Evolutionary conservation across 2,797 vertebrate genomes (phyloP).

Genomic region (Enteromius anoplus): DNA sequence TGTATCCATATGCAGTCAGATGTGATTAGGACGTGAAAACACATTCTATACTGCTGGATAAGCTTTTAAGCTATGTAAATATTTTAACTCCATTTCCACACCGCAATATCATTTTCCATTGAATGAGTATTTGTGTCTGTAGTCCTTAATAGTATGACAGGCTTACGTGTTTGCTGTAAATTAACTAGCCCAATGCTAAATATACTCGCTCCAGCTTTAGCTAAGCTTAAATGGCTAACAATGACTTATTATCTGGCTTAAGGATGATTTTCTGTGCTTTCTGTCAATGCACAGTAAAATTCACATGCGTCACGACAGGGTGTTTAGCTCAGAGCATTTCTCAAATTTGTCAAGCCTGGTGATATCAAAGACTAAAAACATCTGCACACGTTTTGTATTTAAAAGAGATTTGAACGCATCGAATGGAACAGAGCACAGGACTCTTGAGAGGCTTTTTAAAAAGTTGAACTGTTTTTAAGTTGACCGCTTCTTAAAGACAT

Average conservation of each 20-base stretch:
- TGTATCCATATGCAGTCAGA: slow-evolving; percentile 18
- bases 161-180: slow-evolving; percentile 35
- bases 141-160: slow-evolving; percentile 25
- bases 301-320: background rate
- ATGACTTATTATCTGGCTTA: slow-evolving; percentile 40
- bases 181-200: slow-evolving; percentile 33
- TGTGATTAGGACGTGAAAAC: background rate
- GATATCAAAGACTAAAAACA: background rate
- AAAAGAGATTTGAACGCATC: background rate
- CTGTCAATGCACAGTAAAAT: slow-evolving; percentile 1
- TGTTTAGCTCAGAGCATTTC: background rate
- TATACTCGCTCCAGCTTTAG: slow-evolving; percentile 38
- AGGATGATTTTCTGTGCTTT: slow-evolving; percentile 21
- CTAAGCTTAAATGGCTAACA: slow-evolving; percentile 25
- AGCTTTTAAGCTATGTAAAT: slow-evolving; percentile 36
- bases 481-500: background rate
- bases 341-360: background rate
- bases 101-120: slow-evolving; percentile 18
- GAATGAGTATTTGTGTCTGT: slow-evolving; percentile 36
- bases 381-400: background rate
- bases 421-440: background rate
- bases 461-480: background rate
- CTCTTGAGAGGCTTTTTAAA: background rate
- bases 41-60: slow-evolving; percentile 3
- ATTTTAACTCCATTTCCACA: slow-evolving; percentile 30